Conservation (phyloP, 2,888 invertebrate species). For the Odontocerum albicorne region DNA sequence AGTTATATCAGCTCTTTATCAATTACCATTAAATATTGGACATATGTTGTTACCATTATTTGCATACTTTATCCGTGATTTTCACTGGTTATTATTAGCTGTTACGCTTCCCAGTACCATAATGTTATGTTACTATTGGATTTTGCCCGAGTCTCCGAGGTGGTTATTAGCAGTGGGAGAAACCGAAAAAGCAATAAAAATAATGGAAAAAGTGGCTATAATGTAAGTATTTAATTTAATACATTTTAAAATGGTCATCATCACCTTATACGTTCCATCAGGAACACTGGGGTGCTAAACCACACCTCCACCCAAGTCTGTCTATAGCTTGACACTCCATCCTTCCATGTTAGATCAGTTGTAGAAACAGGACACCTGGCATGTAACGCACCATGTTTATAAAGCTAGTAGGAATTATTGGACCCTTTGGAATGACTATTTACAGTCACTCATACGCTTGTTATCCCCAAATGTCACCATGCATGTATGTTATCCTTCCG, state of each 20-base stretch:
- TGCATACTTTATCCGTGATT: constrained; percentile 57
- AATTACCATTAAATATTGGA: constrained; percentile 70
- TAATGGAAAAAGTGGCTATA: constrained; percentile 19
- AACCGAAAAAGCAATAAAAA: constrained; percentile 45
- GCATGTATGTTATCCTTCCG: too few species aligned
- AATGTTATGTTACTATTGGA: constrained; percentile 68
- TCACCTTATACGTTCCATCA: too few species aligned
- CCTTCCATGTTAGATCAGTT: neutral
- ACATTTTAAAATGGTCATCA: neutral
- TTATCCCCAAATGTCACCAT: too few species aligned
- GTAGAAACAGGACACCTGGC: neutral
- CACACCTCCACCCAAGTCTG: too few species aligned
- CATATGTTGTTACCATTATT: constrained; percentile 58
- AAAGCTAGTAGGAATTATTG: too few species aligned
- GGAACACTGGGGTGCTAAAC: too few species aligned
- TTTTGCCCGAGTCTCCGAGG: constrained; percentile 53
- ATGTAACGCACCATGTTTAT: neutral
- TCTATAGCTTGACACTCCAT: too few species aligned
- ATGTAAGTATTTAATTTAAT: constrained; percentile 34
- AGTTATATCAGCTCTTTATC: constrained; percentile 63
- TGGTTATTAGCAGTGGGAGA: constrained; percentile 49
- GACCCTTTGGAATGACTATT: too few species aligned
- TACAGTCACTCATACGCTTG: too few species aligned
- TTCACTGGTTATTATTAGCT: constrained; percentile 42
- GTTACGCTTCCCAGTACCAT: constrained; percentile 70